A percentile compares a stretch with the other conserved stretches of the same genome.
Conservation (phyloP, 1,140 invertebrate genomes). For the Zaprionus vittiger region DNA sequence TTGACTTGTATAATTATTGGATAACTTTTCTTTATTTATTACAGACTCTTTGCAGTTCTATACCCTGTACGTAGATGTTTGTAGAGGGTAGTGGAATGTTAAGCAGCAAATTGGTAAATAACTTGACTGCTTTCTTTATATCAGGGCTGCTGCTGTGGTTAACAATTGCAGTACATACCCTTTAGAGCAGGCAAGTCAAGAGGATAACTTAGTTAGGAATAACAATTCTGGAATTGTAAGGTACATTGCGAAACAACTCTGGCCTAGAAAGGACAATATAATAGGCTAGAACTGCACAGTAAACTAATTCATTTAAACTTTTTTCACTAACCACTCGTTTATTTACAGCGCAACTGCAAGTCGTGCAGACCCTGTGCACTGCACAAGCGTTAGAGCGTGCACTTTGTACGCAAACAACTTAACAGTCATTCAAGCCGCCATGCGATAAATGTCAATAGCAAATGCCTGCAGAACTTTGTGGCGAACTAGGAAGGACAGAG, state of each 20-base stretch:
- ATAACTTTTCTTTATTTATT: not conserved
- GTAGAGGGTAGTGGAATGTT: not conserved
- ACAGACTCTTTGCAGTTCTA: not conserved
- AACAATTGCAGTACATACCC: too few species aligned
- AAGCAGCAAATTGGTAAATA: too few species aligned
- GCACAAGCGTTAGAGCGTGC: not conserved
- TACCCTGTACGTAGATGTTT: not conserved
- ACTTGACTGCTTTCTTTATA: too few species aligned
- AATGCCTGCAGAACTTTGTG: slow-evolving; percentile 37
- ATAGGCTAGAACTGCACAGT: too few species aligned
- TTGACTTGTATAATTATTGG: not conserved
- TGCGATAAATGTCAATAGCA: slow-evolving; percentile 76
- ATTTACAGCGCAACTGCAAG: not conserved
- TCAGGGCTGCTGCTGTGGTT: too few species aligned
- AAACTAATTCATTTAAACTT: too few species aligned
- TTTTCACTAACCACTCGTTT: too few species aligned
- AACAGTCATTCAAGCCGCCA: slow-evolving; percentile 48
- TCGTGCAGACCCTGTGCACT: not conserved
- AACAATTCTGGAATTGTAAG: too few species aligned
- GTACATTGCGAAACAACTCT: too few species aligned
- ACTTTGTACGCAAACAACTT: slow-evolving; percentile 35
- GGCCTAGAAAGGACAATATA: too few species aligned
- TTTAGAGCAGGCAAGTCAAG: too few species aligned
- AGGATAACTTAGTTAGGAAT: too few species aligned
- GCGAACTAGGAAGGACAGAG: not conserved